These are phyloP conservation scores for Pungitius pungitius DNA, from an alignment of 2,113 vertebrate species.

Conservation along the genomic window DNA sequence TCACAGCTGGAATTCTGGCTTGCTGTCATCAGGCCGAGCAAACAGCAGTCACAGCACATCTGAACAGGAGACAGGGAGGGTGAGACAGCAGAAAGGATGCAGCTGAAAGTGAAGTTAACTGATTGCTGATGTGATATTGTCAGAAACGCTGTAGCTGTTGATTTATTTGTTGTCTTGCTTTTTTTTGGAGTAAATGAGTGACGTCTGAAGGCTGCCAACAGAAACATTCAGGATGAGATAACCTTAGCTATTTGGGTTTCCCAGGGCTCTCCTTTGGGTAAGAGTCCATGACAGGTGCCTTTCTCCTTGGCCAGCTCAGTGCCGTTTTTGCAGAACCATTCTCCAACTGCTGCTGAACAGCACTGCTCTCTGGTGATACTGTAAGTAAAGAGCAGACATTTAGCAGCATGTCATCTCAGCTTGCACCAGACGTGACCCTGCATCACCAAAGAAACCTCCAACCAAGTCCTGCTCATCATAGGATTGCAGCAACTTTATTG, in stretches of 20 bases:
- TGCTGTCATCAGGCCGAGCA: too few relatives aligned
- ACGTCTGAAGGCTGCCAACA: not conserved
- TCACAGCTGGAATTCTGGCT: too few relatives aligned
- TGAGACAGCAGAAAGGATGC: not conserved
- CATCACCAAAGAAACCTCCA: too few relatives aligned
- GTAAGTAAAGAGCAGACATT: not conserved
- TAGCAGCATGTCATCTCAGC: too few relatives aligned
- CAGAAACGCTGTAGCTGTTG: not conserved
- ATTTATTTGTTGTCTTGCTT: not conserved
- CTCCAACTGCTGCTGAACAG: too few relatives aligned
- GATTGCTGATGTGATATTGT: not conserved
- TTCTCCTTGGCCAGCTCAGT: too few relatives aligned
- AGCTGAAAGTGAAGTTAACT: not conserved
- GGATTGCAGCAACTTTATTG: too few relatives aligned
- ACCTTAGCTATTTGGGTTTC: constrained; percentile 65
- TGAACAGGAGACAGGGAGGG: not conserved
- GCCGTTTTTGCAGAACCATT: constrained; percentile 51
- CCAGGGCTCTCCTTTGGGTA: constrained; percentile 45
- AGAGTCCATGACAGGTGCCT: constrained; percentile 25
- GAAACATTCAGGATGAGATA: not conserved
- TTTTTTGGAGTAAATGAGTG: not conserved
- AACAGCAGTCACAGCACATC: too few relatives aligned
- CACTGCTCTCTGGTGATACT: too few relatives aligned
- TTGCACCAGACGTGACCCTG: too few relatives aligned
- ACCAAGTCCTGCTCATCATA: too few relatives aligned